Evolutionary conservation across 2,797 vertebrate genomes (phyloP).

Genomic region (Cottoperca gobio): DNA sequence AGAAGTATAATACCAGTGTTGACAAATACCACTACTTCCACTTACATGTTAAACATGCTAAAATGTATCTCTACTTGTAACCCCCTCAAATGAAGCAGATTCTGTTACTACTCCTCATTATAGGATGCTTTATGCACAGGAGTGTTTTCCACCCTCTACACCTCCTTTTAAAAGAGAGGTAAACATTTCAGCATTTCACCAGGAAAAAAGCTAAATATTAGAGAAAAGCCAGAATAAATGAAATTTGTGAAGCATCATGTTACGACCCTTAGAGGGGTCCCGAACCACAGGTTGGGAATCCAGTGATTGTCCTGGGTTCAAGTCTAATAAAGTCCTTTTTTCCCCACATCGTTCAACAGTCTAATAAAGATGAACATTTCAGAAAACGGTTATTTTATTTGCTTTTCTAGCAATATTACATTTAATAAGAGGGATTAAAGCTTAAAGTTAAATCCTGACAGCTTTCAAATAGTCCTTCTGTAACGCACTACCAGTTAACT

Average conservation of each 20-base stretch:
- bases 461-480: conserved; percentile 4
- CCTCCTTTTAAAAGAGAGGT: too few species aligned
- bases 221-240: too few species aligned
- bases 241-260: background rate
- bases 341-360: background rate
- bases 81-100: background rate
- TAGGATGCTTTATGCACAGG: background rate
- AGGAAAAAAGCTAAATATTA: background rate
- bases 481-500: conserved; percentile 24
- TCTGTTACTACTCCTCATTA: background rate
- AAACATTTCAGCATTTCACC: background rate
- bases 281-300: background rate
- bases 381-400: background rate
- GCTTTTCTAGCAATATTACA: background rate
- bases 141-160: background rate
- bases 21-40: too few species aligned
- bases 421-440: conserved; percentile 9
- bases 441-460: conserved; percentile 1
- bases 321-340: background rate
- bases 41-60: too few species aligned
- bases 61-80: too few species aligned
- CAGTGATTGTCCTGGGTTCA: background rate
- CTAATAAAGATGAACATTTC: background rate
- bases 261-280: background rate
- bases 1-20: too few species aligned